phyloP scores from a whole-genome alignment of 2,113 vertebrate species.

The Strigops habroptila region DNA sequence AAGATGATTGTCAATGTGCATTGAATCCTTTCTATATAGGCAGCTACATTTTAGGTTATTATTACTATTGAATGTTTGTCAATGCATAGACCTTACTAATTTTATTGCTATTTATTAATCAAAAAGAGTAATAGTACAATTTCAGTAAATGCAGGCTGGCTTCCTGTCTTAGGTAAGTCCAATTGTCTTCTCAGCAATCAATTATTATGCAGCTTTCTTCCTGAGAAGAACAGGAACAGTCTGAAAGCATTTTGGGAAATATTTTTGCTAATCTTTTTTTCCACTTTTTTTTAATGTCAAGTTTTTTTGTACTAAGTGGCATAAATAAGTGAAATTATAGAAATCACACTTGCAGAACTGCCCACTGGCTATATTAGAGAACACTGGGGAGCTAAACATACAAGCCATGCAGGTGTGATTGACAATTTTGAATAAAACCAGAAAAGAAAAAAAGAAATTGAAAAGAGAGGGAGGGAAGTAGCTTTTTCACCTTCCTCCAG shows the following conservation, averaged over 20 bases:
- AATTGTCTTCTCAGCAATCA: neutral
- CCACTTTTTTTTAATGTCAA: neutral
- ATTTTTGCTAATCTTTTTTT: neutral
- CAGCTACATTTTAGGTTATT: neutral
- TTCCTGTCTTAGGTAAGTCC: neutral
- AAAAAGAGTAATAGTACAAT: neutral
- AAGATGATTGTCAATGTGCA: neutral
- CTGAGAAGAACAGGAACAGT: neutral
- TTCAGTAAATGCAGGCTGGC: neutral
- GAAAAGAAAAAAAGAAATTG: neutral
- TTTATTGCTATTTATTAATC: neutral
- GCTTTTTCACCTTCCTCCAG: neutral
- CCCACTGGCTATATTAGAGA: neutral
- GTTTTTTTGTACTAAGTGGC: neutral
- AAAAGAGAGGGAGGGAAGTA: neutral
- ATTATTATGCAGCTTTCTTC: neutral
- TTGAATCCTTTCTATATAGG: neutral
- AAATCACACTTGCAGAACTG: neutral
- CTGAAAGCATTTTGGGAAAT: neutral
- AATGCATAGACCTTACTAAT: neutral
- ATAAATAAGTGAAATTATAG: neutral
- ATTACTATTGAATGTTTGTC: neutral
- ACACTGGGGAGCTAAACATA: neutral
- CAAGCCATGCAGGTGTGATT: neutral
- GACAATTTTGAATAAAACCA: constrained; percentile 30